Conservation (phyloP, 2,888 invertebrate genomes). For the Corythucha ciliata region DNA sequence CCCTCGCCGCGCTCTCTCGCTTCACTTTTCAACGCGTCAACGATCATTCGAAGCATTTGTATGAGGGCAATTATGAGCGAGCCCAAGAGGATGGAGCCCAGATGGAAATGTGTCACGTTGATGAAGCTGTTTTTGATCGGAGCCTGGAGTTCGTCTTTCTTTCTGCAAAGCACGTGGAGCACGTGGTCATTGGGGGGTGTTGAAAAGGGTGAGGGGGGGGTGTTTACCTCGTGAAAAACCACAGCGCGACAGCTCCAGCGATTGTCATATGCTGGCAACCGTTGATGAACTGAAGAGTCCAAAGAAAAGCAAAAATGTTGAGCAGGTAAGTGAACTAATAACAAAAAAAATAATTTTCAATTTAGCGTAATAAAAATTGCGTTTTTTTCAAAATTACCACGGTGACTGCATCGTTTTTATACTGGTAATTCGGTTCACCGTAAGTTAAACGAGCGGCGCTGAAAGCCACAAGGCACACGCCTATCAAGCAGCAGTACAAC, state of each 20-base stretch:
- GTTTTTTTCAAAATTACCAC: too few species aligned
- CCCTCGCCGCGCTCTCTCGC: too few species aligned
- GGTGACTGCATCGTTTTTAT: slow-evolving; percentile 43
- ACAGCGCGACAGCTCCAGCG: slow-evolving; percentile 53
- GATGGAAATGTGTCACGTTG: slow-evolving; percentile 54
- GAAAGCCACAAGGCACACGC: too few species aligned
- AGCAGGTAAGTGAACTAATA: slow-evolving; percentile 43
- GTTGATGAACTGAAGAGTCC: slow-evolving; percentile 56
- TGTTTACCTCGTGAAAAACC: slow-evolving; percentile 60
- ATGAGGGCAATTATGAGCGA: slow-evolving; percentile 62
- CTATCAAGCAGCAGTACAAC: too few species aligned
- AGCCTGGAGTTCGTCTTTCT: slow-evolving; percentile 42
- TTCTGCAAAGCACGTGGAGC: too few species aligned
- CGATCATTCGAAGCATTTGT: slow-evolving; percentile 51
- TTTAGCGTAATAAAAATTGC: not conserved
- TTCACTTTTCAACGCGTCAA: slow-evolving; percentile 41
- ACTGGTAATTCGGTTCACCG: too few species aligned
- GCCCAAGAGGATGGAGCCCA: slow-evolving; percentile 69
- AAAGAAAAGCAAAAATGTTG: slow-evolving; percentile 51
- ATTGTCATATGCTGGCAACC: slow-evolving; percentile 60
- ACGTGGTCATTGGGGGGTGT: too few species aligned
- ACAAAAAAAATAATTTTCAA: too few species aligned
- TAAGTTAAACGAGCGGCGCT: too few species aligned
- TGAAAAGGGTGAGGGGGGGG: too few species aligned
- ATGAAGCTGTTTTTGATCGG: slow-evolving; percentile 45